Conservation (phyloP, 2,888 invertebrate species). For the Deilephila porcellus region DNA sequence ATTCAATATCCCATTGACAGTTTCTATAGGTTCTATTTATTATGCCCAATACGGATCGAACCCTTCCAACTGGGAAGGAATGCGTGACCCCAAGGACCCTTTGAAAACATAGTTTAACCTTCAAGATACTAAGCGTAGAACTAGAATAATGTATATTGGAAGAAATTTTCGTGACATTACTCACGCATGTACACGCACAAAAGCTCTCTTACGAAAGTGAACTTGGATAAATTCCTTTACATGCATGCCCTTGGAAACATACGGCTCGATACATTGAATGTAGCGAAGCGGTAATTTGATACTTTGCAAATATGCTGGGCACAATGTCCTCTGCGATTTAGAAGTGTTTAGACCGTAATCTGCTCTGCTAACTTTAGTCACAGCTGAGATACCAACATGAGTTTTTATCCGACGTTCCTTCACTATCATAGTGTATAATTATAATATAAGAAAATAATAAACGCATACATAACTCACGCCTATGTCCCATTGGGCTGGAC, state of each 20-base stretch:
- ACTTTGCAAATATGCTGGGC: too few species aligned
- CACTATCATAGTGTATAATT: too few species aligned
- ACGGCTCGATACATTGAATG: constrained; percentile 41
- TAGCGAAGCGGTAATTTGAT: background rate
- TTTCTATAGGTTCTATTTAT: background rate
- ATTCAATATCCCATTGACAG: too few species aligned
- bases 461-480: too few species aligned
- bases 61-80: background rate
- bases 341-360: too few species aligned
- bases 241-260: constrained; percentile 51
- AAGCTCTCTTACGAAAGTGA: constrained; percentile 54
- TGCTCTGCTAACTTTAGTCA: too few species aligned
- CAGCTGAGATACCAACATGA: too few species aligned
- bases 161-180: constrained; percentile 49
- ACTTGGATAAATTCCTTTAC: constrained; percentile 66
- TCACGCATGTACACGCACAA: constrained; percentile 52
- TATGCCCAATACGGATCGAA: background rate
- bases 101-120: background rate
- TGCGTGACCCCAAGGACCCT: constrained; percentile 1
- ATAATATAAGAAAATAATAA: too few species aligned
- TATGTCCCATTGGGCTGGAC: too few species aligned
- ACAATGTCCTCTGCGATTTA: too few species aligned
- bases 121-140: background rate
- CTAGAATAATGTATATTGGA: constrained; percentile 22
- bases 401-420: too few species aligned